Evolutionary conservation across 1,140 invertebrate genomes (phyloP).

Genomic region (Leptinotarsa undecemlineata): DNA sequence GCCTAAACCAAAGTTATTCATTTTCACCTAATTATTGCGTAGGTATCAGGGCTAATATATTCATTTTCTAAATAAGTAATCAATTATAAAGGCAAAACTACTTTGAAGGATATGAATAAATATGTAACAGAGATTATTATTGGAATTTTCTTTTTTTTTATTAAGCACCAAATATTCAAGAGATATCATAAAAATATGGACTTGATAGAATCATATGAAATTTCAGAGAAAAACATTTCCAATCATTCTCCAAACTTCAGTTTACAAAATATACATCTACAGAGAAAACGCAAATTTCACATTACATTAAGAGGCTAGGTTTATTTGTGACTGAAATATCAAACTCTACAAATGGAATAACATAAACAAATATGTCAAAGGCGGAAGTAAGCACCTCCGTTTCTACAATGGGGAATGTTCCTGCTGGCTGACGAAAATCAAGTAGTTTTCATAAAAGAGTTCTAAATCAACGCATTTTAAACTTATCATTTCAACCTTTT

Average conservation of each 20-base stretch:
- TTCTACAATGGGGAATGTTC: too few relatives aligned
- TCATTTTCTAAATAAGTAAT: neutral
- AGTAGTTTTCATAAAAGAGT: too few relatives aligned
- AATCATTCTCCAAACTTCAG: neutral
- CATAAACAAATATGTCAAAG: neutral
- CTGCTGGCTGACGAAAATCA: too few relatives aligned
- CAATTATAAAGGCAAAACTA: neutral
- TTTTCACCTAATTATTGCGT: slow-evolving; percentile 16
- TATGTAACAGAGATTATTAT: neutral
- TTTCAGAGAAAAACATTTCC: neutral
- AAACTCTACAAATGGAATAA: slow-evolving; percentile 11
- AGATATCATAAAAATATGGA: neutral
- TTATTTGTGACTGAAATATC: slow-evolving; percentile 7
- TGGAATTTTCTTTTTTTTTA: neutral
- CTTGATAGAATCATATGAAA: neutral
- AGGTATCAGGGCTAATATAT: neutral
- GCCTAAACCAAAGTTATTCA: slow-evolving; percentile 1
- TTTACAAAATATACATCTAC: neutral
- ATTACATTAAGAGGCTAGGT: neutral
- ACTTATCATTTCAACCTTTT: too few relatives aligned
- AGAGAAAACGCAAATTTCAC: neutral
- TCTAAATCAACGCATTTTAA: too few relatives aligned
- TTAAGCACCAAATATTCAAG: neutral
- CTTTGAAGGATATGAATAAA: neutral
- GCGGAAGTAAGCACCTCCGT: neutral